Evolutionary conservation across 2,113 vertebrate species (phyloP), one percentile per base, ranked within the genome.

Genomic region (Seriola rivoliana): DNA sequence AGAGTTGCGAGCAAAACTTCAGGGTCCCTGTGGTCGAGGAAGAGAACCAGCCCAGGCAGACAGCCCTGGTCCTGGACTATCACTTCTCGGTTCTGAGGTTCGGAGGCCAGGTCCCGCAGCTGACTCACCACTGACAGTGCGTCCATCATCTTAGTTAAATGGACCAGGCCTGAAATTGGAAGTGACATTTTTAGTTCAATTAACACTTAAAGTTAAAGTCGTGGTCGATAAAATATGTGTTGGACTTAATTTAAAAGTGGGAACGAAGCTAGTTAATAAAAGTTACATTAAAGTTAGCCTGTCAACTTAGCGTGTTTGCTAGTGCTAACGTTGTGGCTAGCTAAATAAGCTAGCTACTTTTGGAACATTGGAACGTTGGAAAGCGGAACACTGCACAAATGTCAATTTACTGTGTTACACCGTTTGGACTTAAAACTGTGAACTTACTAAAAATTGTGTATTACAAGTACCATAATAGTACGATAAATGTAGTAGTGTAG

Each of bases 31-130:
- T 96, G 94, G 73, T 95, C 93, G 72, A 96, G 87, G 78, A 97
- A 96, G 0, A 96, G 92, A 65, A 96, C 95, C 50, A 96, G 88
- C 1, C 92, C 94, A 2, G 94, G 93, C 29, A 96, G 93, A 64
- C 95, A 96, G 17, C 94, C 94, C 80, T 95, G 92, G 38, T 97
- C 96, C 85, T 92, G 93, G 48, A 95, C 94, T 23, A 96, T 95
- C 4, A 88, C 91, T 70, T 88, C 91, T 62, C 94, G 92, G 72
- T 96, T 95, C 83, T 95, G 93, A 14, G 95, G 95, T 54, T 96
- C 95, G 1, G 96, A 95, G 2, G 95, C 94, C 74, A 97, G 88
- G 71, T 95, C 93, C 86, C 93, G 88, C 50, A 96, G 87, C 74
- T 96, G 95, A 68, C 85, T 92, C 65, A 96, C 93, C 62, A 96